These are phyloP conservation scores for Zaprionus ghesquierei DNA, from an alignment of 1,140 invertebrate genomes.

Conservation along the genomic window DNA sequence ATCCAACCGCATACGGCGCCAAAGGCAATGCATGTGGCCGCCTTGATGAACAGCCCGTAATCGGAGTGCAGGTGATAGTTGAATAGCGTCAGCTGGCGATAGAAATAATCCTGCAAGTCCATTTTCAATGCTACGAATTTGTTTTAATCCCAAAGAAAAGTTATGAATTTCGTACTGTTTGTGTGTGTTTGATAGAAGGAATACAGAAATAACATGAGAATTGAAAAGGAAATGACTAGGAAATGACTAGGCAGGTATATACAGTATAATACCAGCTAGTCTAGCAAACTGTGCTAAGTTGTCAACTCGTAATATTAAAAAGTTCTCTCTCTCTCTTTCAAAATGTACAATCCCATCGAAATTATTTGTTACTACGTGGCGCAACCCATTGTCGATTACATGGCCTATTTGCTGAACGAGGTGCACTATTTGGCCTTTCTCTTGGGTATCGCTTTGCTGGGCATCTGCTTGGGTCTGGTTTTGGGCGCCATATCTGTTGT, in stretches of 20 bases:
- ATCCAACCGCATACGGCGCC: constrained; percentile 56
- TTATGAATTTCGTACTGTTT: background rate
- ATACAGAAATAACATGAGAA: background rate
- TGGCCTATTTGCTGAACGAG: constrained; percentile 40
- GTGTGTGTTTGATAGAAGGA: background rate
- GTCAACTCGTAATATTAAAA: background rate
- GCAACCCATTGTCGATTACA: constrained; percentile 47
- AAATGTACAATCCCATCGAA: constrained; percentile 59
- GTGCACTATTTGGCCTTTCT: constrained; percentile 40
- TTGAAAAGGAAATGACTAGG: no score
- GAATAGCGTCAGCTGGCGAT: constrained; percentile 40
- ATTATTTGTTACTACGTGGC: constrained; percentile 20
- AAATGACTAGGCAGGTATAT: no score
- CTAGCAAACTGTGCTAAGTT: background rate
- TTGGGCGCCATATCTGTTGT: constrained; percentile 35
- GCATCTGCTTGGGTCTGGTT: constrained; percentile 29
- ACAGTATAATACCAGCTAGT: background rate
- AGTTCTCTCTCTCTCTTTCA: no score
- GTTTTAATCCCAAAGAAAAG: background rate
- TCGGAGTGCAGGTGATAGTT: constrained; percentile 45
- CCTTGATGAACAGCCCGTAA: constrained; percentile 51
- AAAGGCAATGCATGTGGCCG: constrained; percentile 58
- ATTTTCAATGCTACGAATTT: constrained; percentile 32
- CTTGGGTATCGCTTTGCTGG: constrained; percentile 15
- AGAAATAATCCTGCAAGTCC: constrained; percentile 47